Evolutionary conservation across 2,888 invertebrate species (phyloP).

Genomic region (Drosophila histrio): DNA sequence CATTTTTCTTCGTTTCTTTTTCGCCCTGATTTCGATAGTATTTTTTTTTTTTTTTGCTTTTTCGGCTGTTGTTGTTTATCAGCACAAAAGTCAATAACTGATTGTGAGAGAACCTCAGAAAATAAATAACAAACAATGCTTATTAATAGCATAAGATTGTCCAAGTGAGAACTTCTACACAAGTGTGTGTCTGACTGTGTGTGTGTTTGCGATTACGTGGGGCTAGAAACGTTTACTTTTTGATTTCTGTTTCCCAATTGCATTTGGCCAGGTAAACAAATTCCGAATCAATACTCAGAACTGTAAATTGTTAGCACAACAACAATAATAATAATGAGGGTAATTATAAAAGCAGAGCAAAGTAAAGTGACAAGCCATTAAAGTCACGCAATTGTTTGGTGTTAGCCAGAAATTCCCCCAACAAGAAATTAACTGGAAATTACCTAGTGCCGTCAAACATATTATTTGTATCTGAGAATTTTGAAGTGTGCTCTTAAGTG

Average conservation of each 20-base stretch:
- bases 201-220: conserved; percentile 43
- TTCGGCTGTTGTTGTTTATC: conserved; percentile 36
- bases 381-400: conserved; percentile 45
- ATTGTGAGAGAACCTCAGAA: conserved; percentile 42
- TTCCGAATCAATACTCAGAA: conserved; percentile 13
- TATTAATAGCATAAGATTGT: conserved; percentile 54
- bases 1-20: conserved; percentile 6
- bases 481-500: neutral
- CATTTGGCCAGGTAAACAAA: conserved; percentile 23
- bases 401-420: conserved; percentile 9
- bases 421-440: neutral
- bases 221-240: conserved; percentile 22
- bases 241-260: conserved; percentile 12
- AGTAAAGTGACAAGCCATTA: conserved; percentile 20
- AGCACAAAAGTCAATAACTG: conserved; percentile 75
- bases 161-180: neutral
- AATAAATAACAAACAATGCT: conserved; percentile 34
- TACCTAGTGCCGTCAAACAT: neutral
- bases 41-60: conserved; percentile 7
- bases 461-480: neutral
- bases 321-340: conserved; percentile 16
- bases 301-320: neutral
- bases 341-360: conserved; percentile 56
- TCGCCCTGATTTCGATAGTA: conserved; percentile 29
- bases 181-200: neutral